Evolutionary conservation across 1,140 invertebrate genomes (phyloP), one percentile per base, ranked within the genome.

Genomic region (Trigoniulus corallinus): DNA sequence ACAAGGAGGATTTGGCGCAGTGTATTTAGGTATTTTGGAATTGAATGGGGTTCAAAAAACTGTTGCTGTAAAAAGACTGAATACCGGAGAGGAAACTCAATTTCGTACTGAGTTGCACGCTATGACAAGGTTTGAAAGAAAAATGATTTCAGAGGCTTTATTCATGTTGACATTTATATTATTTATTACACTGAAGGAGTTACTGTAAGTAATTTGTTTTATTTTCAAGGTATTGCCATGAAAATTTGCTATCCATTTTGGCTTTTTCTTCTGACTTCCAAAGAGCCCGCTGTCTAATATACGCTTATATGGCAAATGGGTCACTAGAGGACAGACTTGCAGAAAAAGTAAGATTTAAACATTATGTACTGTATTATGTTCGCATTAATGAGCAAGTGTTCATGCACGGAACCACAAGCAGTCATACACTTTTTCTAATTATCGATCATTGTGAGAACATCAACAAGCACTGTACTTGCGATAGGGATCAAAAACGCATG

Each of bases 231-330:
- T 78, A 73, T 58, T 67, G 69, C 37, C 79, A 82, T 67, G 64
- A 68, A 50, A 81, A 84, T 65, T 71, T 83, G 53, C 64, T 84
- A 37, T 68, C 71, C 10, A 66, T 84, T 47, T 59, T 80, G 40
- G 80, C 78, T 4, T 82, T 74, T 59, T 80, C 76, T n/a, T 55
- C 58, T 54, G 74, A 80, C 69, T 74, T 74, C 0, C 70, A 72
- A 2, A 67, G 66, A 7, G 61, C 62, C 51, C 12, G 37, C 12
- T 82, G 80, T 64, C 68, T 84, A 27, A 67, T 82, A 1, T 81
- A 80, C 62, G 73, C 78, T 58, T 82, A 74, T 61, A 74, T 84
- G 62, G 62, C 70, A 44, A 77, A 79, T 54, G 81, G 80, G 1
- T 78, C 77, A n/a, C 62, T 84, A 37, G 69, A 74, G 51, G 72